Evolutionary conservation across 2,113 vertebrate genomes (phyloP), one percentile per base, ranked within the genome.

Genomic region (Dendrocopos noguchii): DNA sequence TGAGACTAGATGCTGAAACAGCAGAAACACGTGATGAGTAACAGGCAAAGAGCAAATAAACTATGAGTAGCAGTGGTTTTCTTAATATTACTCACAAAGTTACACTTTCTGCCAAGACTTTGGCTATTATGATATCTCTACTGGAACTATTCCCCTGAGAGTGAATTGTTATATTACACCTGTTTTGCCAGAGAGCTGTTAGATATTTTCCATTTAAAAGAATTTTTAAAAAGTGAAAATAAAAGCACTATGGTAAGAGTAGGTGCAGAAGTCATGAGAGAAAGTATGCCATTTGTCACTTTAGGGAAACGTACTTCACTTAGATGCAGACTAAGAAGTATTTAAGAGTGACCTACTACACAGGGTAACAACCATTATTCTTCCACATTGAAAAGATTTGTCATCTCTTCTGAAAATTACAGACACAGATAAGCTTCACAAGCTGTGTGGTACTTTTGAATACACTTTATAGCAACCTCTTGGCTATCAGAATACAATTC

Each of bases 181-280:
- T 93, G 70, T 82, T 70, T 94, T 95, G 24, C 39, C 46, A 88
- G 67, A 46, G 90, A 84, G 64, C 75, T 94, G 77, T 72, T 92
- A 95, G 33, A 78, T 7, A n/a, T 12, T 80, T 95, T 91, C 65
- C 42, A 79, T 67, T 68, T 80, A 74, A 89, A 88, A 57, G 57
- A 74, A 56, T 90, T 96, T 93, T 97, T 86, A 13, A 18, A 80
- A 64, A 80, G 19, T 82, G 36, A 94, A 96, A 84, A 78, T 81
- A 80, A 87, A 84, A 61, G 53, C 56, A 44, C 66, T 39, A 31
- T 72, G 12, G 3, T 76, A 81, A 33, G 8, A 46, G 18, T 20
- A 39, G 5, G 17, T 86, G 53, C 72, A 91, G 88, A 91, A 89
- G 77, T 18, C 19, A 25, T 50, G 59, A 94, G 6, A 77, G 74